Percentiles rank a stretch among this genome's conserved stretches.
phyloP scores from a whole-genome alignment of 2,797 vertebrate species.

The Tympanoctomys barrerae region DNA sequence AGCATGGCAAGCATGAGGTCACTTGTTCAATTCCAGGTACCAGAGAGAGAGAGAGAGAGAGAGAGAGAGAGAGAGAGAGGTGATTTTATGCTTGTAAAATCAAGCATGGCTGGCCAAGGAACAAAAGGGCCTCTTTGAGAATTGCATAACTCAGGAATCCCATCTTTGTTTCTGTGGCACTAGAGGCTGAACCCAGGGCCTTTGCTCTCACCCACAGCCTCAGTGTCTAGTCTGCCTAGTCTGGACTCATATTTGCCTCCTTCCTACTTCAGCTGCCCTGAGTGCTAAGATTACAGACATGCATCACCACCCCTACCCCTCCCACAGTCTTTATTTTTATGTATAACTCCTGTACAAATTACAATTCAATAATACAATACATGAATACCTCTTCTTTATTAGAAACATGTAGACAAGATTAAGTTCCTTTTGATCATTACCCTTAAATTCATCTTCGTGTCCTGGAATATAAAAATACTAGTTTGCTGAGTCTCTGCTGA shows the following conservation, averaged over 20 bases:
- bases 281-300: background rate
- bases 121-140: background rate
- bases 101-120: background rate
- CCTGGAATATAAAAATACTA: background rate
- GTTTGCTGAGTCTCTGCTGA: background rate
- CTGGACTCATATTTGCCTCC: background rate
- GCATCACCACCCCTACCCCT: background rate
- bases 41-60: no score
- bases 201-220: background rate
- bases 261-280: background rate
- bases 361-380: background rate
- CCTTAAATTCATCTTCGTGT: background rate
- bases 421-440: background rate
- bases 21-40: no score
- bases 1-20: no score
- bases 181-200: background rate
- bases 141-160: background rate
- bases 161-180: background rate
- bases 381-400: background rate
- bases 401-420: background rate
- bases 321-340: background rate
- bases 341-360: background rate
- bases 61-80: no score
- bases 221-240: background rate
- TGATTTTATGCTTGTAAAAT: background rate